A percentile compares a stretch with the other conserved stretches of the same genome.
Conservation (phyloP, 92 coral and sea anemone genomes). For the Umimayanthus chanpuru region DNA sequence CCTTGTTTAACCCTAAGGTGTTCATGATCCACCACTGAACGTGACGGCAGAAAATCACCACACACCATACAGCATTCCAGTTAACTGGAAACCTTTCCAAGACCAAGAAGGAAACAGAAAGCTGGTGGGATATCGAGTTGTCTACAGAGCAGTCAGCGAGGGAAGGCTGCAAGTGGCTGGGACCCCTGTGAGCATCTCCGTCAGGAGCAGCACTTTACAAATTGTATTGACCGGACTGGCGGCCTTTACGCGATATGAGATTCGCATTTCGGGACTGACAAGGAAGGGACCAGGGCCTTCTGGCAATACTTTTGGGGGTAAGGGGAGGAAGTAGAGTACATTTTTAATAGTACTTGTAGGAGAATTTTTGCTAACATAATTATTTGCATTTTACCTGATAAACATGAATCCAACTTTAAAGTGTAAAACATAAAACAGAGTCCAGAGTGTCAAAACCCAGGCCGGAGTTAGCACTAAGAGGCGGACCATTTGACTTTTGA, state of each 20-base stretch:
- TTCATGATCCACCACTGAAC: constrained; percentile 60
- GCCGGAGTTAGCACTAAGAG: too few relatives aligned
- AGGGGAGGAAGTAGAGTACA: not conserved
- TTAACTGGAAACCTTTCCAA: constrained; percentile 65
- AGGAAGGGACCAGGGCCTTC: constrained; percentile 75
- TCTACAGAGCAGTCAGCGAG: constrained; percentile 61
- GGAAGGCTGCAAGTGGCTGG: constrained; percentile 59
- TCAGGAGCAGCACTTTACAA: constrained; percentile 49
- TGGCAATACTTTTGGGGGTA: constrained; percentile 65
- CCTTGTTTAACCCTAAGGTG: constrained; percentile 47
- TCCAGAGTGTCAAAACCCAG: too few relatives aligned
- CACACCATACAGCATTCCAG: constrained; percentile 61
- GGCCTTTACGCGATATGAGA: constrained; percentile 59
- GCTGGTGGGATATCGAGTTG: constrained; percentile 70
- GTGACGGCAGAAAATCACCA: constrained; percentile 67
- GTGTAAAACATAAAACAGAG: too few relatives aligned
- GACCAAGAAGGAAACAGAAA: constrained; percentile 45
- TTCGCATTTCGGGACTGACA: constrained; percentile 64
- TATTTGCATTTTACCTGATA: too few relatives aligned
- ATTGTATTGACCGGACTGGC: constrained; percentile 46
- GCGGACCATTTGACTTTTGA: too few relatives aligned
- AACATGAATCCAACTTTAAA: too few relatives aligned
- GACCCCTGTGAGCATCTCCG: constrained; percentile 43
- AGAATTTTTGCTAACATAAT: too few relatives aligned
- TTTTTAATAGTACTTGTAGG: too few relatives aligned